Evolutionary conservation across 2,888 invertebrate genomes (phyloP), one percentile per base, ranked within the genome.

Genomic region (Cephus pulcher): DNA sequence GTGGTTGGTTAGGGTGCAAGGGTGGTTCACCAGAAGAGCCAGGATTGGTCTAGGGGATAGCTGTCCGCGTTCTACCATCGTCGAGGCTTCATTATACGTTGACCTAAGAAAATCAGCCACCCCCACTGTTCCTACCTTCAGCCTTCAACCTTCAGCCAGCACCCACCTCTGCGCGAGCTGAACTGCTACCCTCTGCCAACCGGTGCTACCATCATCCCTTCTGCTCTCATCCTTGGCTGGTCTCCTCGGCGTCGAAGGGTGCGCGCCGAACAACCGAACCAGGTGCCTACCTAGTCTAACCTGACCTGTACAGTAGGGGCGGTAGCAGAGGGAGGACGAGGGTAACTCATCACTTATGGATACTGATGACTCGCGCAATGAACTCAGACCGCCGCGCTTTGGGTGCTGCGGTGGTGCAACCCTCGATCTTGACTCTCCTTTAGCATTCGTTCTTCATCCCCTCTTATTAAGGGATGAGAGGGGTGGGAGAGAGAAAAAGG

Each of bases 331-430:
- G 35, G 79, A 70, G 77, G 75, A 80, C 34, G 23, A 77, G 81
- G 88, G 88, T 86, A 90, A 89, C 94, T 95, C 93, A 95, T 95
- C 94, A 93, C 95, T 95, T 95, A 95, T 95, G 95, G 94, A 95
- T 95, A 95, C 95, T 95, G 95, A 95, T 95, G 95, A 95, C 95
- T 92, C 91, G 89, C 90, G 92, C 94, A 95, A 95, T 95, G 95
- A 95, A 91, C 91, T 89, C 89, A 87, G 87, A 89, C 88, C 88
- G 86, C 86, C 83, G 83, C 87, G 82, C 80, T 82, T 80, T 83
- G 82, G 78, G 81, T 82, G 81, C 80, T 85, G 79, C 80, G 80
- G 78, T 81, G 79, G 82, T 83, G 83, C 80, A 83, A 82, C 81
- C 82, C 78, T 80, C 82, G 78, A 80, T 79, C 79, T 80, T 80